phyloP scores from a whole-genome alignment of 37 sponge, comb jelly and placozoan genomes.

The Chondrilla cf. caribensis region DNA sequence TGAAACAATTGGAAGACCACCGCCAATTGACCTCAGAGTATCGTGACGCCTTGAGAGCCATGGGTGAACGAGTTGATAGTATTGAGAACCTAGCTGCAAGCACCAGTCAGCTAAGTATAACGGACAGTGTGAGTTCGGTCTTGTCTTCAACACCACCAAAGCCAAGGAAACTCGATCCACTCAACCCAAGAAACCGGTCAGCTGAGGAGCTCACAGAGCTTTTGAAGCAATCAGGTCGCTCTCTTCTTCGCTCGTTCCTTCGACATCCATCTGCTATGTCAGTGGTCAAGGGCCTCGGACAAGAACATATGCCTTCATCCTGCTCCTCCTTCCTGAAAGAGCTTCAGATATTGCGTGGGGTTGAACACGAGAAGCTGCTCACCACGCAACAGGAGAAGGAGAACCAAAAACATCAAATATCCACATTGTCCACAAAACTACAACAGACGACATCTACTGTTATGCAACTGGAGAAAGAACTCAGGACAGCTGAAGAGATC shows the following conservation, averaged over 20 bases:
- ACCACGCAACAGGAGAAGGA: constrained; percentile 82
- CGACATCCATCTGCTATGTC: constrained; percentile 53
- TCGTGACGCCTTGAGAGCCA: not conserved
- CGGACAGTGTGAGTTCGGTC: not conserved
- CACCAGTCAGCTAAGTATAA: constrained; percentile 10
- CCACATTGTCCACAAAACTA: constrained; percentile 48
- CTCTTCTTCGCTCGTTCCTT: constrained; percentile 61
- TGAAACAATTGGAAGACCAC: constrained; percentile 68
- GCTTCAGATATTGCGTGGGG: constrained; percentile 26
- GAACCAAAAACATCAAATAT: constrained; percentile 51
- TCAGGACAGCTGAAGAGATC: constrained; percentile 53
- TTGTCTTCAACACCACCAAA: not conserved
- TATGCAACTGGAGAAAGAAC: constrained; percentile 65
- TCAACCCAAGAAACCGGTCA: not conserved
- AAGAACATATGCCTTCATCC: constrained; percentile 2
- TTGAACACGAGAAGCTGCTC: constrained; percentile 72
- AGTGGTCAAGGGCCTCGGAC: constrained; percentile 24
- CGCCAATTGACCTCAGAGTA: constrained; percentile 39
- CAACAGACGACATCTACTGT: constrained; percentile 52
- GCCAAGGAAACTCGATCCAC: not conserved
- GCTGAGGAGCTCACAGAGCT: constrained; percentile 19
- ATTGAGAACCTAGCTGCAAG: constrained; percentile 1
- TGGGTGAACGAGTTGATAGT: not conserved
- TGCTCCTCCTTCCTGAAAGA: not conserved
- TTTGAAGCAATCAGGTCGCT: constrained; percentile 56